phyloP scores from a whole-genome alignment of 2,113 vertebrate genomes.

The Ochotona curzoniae region DNA sequence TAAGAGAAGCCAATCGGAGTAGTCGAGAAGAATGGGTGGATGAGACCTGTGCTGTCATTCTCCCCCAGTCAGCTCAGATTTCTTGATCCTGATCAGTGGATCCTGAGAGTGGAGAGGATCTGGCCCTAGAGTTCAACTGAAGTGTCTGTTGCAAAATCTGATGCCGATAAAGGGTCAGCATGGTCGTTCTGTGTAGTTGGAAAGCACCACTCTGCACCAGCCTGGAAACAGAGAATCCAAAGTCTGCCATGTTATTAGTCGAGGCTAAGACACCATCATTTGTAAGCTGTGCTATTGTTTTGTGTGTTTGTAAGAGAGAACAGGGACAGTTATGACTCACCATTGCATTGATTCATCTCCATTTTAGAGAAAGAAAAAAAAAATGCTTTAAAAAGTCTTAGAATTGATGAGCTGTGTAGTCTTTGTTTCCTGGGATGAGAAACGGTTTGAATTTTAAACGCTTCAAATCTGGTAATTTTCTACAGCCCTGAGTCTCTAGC shows the following conservation, averaged over 20 bases:
- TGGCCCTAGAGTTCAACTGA: neutral
- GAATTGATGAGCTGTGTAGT: neutral
- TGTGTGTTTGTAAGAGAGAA: neutral
- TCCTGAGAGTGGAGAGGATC: neutral
- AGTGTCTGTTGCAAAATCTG: neutral
- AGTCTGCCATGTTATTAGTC: neutral
- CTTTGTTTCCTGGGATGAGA: neutral
- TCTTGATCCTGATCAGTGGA: neutral
- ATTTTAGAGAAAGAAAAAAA: neutral
- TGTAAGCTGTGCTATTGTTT: neutral
- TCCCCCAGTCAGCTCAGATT: neutral
- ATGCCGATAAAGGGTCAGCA: neutral
- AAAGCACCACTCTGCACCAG: neutral
- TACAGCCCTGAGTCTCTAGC: neutral
- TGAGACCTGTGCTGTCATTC: neutral
- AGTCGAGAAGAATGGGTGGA: neutral
- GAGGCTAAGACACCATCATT: neutral
- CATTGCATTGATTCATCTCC: neutral
- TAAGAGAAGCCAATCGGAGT: neutral
- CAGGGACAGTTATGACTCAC: neutral
- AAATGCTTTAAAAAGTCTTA: neutral
- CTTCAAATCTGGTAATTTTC: neutral
- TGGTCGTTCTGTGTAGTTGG: too few relatives aligned
- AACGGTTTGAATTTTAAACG: neutral
- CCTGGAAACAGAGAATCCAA: conserved; percentile 4